phyloP scores from a whole-genome alignment of 2,888 invertebrate species.

The Noctua comes region DNA sequence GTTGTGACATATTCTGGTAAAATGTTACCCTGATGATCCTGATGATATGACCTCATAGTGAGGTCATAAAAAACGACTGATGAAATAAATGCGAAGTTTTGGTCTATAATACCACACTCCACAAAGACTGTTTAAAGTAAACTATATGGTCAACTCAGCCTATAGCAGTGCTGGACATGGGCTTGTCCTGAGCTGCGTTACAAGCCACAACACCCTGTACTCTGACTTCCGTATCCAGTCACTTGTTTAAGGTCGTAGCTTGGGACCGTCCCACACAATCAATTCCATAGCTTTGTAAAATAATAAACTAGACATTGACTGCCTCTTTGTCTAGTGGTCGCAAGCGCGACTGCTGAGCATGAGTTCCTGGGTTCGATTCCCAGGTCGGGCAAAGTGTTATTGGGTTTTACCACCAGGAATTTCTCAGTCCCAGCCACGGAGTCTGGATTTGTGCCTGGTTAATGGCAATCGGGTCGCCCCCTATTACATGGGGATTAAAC shows the following conservation, averaged over 20 bases:
- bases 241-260: background rate
- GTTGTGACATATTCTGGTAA: background rate
- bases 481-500: too few relatives aligned
- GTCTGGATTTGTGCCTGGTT: background rate
- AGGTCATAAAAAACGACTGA: constrained; percentile 12
- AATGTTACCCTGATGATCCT: background rate
- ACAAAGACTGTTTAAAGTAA: background rate
- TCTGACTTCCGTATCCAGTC: too few relatives aligned
- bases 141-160: background rate
- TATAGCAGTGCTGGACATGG: background rate
- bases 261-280: background rate
- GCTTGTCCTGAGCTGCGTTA: background rate
- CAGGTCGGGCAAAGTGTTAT: too few relatives aligned
- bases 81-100: constrained; percentile 15
- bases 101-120: too few relatives aligned
- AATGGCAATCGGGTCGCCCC: too few relatives aligned
- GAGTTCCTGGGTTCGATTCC: background rate
- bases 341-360: background rate
- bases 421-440: background rate
- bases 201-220: background rate
- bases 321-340: background rate
- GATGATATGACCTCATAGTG: too few relatives aligned
- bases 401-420: background rate
- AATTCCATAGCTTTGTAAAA: background rate
- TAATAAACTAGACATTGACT: background rate